These are phyloP conservation scores for Sardina pilchardus DNA, from an alignment of 2,113 vertebrate genomes.

Conservation along the genomic window DNA sequence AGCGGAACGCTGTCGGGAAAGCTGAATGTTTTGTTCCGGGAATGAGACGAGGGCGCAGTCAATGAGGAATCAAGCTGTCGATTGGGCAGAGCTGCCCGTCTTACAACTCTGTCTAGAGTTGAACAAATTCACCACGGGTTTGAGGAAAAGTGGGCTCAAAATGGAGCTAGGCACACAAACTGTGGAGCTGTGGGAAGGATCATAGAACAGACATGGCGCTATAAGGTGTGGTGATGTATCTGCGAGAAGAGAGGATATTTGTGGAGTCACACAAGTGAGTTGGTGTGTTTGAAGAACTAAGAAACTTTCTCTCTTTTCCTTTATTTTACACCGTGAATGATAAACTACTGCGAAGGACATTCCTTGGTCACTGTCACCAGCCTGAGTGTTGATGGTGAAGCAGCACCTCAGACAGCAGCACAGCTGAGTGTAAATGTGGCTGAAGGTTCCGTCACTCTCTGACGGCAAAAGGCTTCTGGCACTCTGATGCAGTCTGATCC, in stretches of 20 bases:
- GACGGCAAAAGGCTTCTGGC: neutral
- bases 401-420: too few species aligned
- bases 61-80: neutral
- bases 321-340: too few species aligned
- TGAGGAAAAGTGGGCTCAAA: neutral
- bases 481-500: neutral
- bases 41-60: neutral
- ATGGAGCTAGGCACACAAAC: neutral
- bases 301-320: neutral
- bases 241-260: neutral
- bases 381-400: neutral
- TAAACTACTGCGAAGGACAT: neutral
- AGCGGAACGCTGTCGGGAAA: neutral
- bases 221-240: neutral
- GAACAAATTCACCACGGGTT: neutral
- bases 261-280: neutral
- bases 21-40: neutral
- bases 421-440: neutral
- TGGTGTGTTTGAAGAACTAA: neutral
- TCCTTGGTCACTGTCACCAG: neutral
- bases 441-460: neutral
- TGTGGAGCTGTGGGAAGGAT: neutral
- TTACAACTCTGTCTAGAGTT: neutral
- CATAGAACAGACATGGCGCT: neutral
- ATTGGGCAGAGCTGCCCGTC: neutral